Percentiles rank a stretch among this genome's conserved stretches.
These are phyloP conservation scores for Sakesphorus luctuosus DNA, from an alignment of 2,113 vertebrate genomes.

Conservation along the genomic window DNA sequence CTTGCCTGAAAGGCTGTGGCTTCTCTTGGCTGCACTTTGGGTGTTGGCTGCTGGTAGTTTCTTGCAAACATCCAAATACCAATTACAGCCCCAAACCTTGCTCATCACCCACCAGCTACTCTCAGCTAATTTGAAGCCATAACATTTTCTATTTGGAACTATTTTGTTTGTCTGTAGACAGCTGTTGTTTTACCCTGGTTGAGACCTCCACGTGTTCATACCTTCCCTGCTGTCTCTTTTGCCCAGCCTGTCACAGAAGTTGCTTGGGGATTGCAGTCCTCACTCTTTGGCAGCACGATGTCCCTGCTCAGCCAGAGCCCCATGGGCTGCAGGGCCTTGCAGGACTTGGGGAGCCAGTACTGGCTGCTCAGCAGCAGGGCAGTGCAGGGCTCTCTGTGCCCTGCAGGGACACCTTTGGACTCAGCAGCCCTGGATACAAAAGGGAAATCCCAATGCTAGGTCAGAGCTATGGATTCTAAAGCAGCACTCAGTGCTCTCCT, in stretches of 20 bases:
- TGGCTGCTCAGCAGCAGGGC: rapidly evolving
- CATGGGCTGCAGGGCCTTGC: neutral
- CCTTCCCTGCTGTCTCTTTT: neutral
- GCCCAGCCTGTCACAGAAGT: neutral
- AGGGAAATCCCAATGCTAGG: neutral
- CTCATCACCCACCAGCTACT: constrained; percentile 9
- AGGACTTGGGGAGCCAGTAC: rapidly evolving
- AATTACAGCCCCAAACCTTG: neutral
- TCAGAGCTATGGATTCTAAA: neutral
- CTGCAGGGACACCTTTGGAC: neutral
- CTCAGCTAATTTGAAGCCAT: constrained; percentile 53
- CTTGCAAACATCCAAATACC: neutral
- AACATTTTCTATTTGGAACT: neutral
- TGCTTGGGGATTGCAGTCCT: neutral
- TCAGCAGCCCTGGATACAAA: neutral
- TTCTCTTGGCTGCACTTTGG: neutral
- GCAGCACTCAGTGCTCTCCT: neutral
- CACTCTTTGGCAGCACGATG: rapidly evolving
- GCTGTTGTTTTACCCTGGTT: neutral
- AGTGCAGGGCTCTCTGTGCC: rapidly evolving
- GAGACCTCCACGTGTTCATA: neutral
- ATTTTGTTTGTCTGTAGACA: constrained; percentile 21
- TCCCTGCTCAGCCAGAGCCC: neutral
- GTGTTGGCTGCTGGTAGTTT: neutral
- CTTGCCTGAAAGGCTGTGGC: neutral